A percentile compares a stretch with the other conserved stretches of the same genome.
phyloP scores from a whole-genome alignment of 2,888 invertebrate species.

The Philhelius pedissequus region DNA sequence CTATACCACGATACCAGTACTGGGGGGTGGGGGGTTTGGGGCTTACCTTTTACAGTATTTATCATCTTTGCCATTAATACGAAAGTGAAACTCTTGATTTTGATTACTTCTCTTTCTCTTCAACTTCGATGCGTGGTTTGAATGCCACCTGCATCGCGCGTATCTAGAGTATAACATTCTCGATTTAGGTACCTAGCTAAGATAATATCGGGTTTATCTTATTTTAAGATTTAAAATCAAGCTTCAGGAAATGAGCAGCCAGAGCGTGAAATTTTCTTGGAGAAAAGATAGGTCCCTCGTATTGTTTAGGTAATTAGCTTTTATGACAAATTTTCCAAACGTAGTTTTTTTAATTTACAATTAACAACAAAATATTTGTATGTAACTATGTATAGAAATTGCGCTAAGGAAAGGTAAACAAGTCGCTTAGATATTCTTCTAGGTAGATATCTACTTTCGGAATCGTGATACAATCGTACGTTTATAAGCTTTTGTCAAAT shows the following conservation, averaged over 20 bases:
- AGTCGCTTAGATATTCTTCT: background rate
- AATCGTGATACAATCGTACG: slow-evolving; percentile 35
- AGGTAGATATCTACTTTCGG: background rate
- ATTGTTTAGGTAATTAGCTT: slow-evolving; percentile 21
- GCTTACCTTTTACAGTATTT: background rate
- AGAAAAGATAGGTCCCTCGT: background rate
- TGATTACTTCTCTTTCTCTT: slow-evolving; percentile 9
- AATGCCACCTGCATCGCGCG: slow-evolving; percentile 51
- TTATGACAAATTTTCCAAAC: slow-evolving; percentile 24
- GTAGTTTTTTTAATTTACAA: slow-evolving; percentile 4
- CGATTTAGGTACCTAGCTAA: too few species aligned
- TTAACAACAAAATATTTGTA: background rate
- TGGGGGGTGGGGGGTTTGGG: too few species aligned
- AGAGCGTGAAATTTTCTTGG: slow-evolving; percentile 27
- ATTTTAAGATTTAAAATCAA: slow-evolving; percentile 2
- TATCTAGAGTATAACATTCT: slow-evolving; percentile 49
- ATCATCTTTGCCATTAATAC: slow-evolving; percentile 32
- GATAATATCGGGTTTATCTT: background rate
- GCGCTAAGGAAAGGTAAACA: background rate
- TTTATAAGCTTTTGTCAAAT: slow-evolving; percentile 5
- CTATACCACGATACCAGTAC: background rate
- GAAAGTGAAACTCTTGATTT: slow-evolving; percentile 63
- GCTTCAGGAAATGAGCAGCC: background rate
- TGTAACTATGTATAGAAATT: background rate
- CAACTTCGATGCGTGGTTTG: slow-evolving; percentile 29